Conservation (phyloP, 2,888 invertebrate genomes). For the Diogma glabrata region DNA sequence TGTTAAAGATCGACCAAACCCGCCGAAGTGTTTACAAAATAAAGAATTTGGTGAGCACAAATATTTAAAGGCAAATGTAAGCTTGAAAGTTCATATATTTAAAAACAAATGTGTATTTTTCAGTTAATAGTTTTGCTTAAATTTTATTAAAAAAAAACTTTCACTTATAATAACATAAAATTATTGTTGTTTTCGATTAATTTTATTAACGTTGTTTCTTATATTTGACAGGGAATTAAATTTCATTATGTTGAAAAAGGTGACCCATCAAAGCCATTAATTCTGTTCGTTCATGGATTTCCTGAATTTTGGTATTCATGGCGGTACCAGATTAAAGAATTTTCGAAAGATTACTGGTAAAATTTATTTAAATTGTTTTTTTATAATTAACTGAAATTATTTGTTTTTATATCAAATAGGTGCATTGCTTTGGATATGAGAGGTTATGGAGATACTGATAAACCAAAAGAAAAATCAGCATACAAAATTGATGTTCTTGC, state of each 20-base stretch:
- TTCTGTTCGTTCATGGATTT: conserved; percentile 61
- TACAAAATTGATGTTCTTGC: conserved; percentile 44
- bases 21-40: no score
- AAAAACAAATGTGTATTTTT: no score
- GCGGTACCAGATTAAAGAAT: conserved; percentile 55
- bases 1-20: no score
- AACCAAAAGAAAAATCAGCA: conserved; percentile 39
- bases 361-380: not conserved
- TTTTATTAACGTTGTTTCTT: no score
- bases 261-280: conserved; percentile 47
- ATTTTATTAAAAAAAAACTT: no score
- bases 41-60: no score
- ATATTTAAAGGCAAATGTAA: no score
- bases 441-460: conserved; percentile 59
- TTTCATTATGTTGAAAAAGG: conserved; percentile 60
- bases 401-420: conserved; percentile 31
- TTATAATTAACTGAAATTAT: conserved; percentile 7
- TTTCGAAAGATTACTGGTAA: conserved; percentile 49
- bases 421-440: conserved; percentile 56
- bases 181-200: no score
- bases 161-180: no score
- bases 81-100: no score
- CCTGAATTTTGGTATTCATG: conserved; percentile 72
- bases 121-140: no score
- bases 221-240: conserved; percentile 41